These are phyloP conservation scores for Hylaeus volcanicus DNA, from an alignment of 1,140 invertebrate genomes.

Conservation along the genomic window DNA sequence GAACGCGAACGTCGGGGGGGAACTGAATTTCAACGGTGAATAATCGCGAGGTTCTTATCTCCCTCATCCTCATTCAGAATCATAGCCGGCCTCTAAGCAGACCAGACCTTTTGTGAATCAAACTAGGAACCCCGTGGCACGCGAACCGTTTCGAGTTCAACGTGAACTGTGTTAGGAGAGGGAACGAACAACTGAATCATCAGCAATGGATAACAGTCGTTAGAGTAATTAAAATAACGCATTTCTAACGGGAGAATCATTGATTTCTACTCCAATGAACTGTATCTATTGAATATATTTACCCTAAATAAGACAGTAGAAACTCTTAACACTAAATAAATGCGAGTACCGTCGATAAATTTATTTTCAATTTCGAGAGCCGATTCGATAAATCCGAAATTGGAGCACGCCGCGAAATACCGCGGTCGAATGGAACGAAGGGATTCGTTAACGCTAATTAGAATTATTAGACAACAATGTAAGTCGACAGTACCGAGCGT, in stretches of 20 bases:
- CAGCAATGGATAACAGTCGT: too few relatives aligned
- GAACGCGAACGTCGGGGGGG: conserved; percentile 17
- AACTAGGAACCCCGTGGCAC: conserved; percentile 46
- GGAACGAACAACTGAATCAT: conserved; percentile 32
- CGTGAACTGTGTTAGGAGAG: background rate
- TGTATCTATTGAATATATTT: too few relatives aligned
- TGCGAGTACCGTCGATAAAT: background rate
- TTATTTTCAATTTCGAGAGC: background rate
- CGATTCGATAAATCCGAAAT: background rate
- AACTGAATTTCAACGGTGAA: conserved; percentile 41
- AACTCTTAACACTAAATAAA: too few relatives aligned
- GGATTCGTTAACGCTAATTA: conserved; percentile 38
- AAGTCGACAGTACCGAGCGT: conserved; percentile 42
- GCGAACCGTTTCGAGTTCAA: conserved; percentile 36
- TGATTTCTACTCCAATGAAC: too few relatives aligned
- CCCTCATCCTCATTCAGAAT: conserved; percentile 21
- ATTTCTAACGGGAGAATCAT: too few relatives aligned
- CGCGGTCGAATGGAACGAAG: background rate
- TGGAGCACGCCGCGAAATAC: background rate
- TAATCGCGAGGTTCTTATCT: conserved; percentile 40
- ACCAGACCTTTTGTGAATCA: conserved; percentile 43
- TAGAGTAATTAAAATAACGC: too few relatives aligned
- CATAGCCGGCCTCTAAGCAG: conserved; percentile 14
- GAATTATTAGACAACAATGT: conserved; percentile 50
- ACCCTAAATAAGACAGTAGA: too few relatives aligned